These are phyloP conservation scores for Metaphire vulgaris DNA, from an alignment of 1,140 invertebrate genomes.

Conservation along the genomic window DNA sequence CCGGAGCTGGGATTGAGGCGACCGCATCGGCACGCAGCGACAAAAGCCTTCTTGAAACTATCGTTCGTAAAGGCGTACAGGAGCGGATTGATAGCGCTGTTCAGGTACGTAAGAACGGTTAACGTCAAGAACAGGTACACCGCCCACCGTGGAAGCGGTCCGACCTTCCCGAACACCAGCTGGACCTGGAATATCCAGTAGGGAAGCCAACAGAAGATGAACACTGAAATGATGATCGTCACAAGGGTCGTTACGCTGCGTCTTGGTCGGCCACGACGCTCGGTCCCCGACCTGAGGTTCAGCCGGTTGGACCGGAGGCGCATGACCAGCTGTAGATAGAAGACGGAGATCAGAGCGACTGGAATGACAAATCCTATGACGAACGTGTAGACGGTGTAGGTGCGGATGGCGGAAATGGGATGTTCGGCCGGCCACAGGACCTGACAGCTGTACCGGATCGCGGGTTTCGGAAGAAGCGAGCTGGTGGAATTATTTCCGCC, in stretches of 20 bases:
- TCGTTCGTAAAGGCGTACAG: conserved; percentile 74
- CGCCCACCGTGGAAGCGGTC: conserved; percentile 26
- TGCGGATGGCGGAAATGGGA: conserved; percentile 27
- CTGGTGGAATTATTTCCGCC: too few relatives aligned
- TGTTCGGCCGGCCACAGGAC: conserved; percentile 37
- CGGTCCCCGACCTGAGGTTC: neutral
- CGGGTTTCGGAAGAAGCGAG: too few relatives aligned
- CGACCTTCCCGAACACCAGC: neutral
- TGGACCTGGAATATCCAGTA: conserved; percentile 79
- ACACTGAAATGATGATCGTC: conserved; percentile 88
- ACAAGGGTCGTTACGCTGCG: conserved; percentile 91
- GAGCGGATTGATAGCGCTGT: conserved; percentile 69
- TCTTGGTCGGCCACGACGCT: conserved; percentile 49
- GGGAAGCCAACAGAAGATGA: conserved; percentile 91
- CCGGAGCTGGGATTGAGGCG: neutral
- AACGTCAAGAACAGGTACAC: conserved; percentile 40
- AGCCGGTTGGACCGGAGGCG: neutral
- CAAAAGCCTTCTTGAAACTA: conserved; percentile 59
- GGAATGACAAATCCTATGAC: conserved; percentile 29
- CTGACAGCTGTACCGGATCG: conserved; percentile 34
- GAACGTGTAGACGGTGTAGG: conserved; percentile 26
- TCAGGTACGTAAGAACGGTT: conserved; percentile 44
- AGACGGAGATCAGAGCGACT: conserved; percentile 28
- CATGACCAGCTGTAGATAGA: conserved; percentile 28
- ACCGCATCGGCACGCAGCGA: conserved; percentile 1